A percentile compares a stretch with the other conserved stretches of the same genome.
Evolutionary conservation across 2,113 vertebrate species (phyloP).

Genomic region (Etia nguti): DNA sequence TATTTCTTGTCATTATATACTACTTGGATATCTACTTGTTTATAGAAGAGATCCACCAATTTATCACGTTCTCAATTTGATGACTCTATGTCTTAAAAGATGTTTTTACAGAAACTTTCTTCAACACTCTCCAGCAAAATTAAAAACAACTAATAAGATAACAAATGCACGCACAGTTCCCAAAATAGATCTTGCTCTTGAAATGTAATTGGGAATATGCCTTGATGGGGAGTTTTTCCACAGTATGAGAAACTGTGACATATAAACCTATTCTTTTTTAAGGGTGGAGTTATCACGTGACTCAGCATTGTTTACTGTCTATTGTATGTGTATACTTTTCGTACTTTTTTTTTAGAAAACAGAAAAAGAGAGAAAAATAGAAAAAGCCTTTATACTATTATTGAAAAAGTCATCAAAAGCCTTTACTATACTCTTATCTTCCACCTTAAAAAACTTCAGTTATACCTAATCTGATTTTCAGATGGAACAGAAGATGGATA

Average conservation of each 20-base stretch:
- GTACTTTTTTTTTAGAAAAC: background rate
- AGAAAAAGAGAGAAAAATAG: background rate
- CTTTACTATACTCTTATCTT: no score
- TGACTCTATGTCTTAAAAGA: background rate
- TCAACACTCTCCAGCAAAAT: background rate
- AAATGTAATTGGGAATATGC: background rate
- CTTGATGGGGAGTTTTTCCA: fast-evolving
- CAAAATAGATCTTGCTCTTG: background rate
- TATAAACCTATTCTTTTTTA: background rate
- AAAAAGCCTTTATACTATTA: background rate
- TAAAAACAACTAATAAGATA: background rate
- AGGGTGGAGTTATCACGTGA: background rate
- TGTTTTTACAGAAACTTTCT: background rate
- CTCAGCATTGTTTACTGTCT: background rate
- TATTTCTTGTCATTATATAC: background rate
- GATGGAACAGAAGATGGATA: no score
- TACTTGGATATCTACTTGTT: no score
- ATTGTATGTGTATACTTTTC: background rate
- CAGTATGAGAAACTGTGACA: background rate
- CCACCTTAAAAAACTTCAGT: no score
- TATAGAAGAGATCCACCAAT: background rate
- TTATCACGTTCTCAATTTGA: background rate
- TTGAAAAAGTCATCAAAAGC: background rate
- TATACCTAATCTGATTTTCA: no score
- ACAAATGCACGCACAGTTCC: background rate